phyloP scores from a whole-genome alignment of 1,140 invertebrate genomes.

The Bathynomus jamesi region DNA sequence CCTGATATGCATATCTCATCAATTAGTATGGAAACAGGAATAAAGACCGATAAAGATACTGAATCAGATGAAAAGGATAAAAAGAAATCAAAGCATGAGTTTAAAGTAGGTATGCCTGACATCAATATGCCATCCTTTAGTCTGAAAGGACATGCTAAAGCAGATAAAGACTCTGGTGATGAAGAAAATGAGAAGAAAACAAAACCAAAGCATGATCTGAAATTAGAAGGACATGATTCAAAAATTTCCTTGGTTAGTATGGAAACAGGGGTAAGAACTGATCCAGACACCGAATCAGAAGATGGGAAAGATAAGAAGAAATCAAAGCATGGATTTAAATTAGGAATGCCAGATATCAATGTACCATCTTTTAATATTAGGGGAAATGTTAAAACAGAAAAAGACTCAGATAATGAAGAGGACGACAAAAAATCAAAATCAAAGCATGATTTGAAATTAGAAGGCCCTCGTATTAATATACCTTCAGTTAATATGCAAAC shows the following conservation, averaged over 20 bases:
- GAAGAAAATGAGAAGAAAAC: neutral
- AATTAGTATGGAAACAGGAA: too few relatives aligned
- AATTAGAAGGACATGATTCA: neutral
- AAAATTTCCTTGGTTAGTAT: neutral
- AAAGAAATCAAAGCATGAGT: neutral
- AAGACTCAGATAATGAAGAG: too few relatives aligned
- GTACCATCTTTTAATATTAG: neutral
- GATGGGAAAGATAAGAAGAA: too few relatives aligned
- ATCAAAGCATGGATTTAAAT: neutral
- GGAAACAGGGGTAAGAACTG: neutral
- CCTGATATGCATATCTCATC: too few relatives aligned
- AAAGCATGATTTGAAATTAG: too few relatives aligned
- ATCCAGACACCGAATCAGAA: neutral
- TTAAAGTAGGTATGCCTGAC: neutral
- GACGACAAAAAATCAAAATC: too few relatives aligned
- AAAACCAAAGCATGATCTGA: neutral
- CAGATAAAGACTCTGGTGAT: neutral
- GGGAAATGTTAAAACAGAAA: neutral
- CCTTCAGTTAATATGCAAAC: too few relatives aligned
- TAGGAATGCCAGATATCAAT: neutral
- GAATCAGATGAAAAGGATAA: neutral
- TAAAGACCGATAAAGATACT: too few relatives aligned
- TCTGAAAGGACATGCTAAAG: neutral
- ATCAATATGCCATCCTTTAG: neutral
- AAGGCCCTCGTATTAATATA: too few relatives aligned